Conservation (phyloP, 1,140 invertebrate genomes). For the Heterodera schachtii region DNA sequence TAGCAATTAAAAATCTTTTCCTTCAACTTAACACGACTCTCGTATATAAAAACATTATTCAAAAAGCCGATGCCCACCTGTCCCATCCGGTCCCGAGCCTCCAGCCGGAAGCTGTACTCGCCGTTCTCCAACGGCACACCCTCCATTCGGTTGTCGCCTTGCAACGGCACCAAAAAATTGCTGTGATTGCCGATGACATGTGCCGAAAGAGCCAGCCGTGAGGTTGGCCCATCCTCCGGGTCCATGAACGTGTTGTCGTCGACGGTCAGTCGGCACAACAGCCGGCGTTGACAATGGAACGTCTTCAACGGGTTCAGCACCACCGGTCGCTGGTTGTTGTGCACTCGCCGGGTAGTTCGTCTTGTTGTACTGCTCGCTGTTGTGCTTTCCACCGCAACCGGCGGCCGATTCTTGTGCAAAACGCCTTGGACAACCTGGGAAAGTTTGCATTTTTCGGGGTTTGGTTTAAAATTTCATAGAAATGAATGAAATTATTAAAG, state of each 20-base stretch:
- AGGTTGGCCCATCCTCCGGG: slow-evolving; percentile 34
- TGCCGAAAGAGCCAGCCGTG: slow-evolving; percentile 13
- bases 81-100: slow-evolving; percentile 29
- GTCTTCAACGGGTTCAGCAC: slow-evolving; percentile 30
- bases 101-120: slow-evolving; percentile 33
- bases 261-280: slow-evolving; percentile 31
- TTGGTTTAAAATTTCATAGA: no score
- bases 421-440: slow-evolving; percentile 26
- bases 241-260: slow-evolving; percentile 42
- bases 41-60: no score
- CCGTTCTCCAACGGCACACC: slow-evolving; percentile 30
- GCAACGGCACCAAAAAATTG: slow-evolving; percentile 34
- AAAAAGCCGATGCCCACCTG: background rate
- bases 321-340: slow-evolving; percentile 29
- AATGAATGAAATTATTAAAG: no score
- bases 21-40: no score
- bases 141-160: slow-evolving; percentile 10
- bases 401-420: slow-evolving; percentile 23
- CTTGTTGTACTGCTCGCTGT: slow-evolving; percentile 11
- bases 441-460: no score
- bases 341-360: slow-evolving; percentile 31
- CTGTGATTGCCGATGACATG: slow-evolving; percentile 28
- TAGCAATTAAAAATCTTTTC: no score
- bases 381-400: background rate
- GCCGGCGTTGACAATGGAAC: slow-evolving; percentile 30